Evolutionary conservation across 2,797 vertebrate species (phyloP).

Genomic region (Sebastes diaconus): DNA sequence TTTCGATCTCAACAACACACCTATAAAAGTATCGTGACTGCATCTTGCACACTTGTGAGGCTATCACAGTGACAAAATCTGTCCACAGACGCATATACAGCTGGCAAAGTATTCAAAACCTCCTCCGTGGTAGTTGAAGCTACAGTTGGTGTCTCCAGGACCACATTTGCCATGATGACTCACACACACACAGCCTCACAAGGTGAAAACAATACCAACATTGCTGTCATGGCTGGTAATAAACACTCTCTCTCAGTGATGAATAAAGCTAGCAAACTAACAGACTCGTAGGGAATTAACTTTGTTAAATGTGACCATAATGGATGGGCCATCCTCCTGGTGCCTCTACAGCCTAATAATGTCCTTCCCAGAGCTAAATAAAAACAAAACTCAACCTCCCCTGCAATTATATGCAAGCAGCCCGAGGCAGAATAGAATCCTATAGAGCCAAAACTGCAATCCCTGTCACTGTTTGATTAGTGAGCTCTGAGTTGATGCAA

Average conservation of each 20-base stretch:
- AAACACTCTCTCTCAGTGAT: neutral
- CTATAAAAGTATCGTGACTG: no score
- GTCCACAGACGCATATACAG: no score
- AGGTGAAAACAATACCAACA: no score
- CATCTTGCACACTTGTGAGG: no score
- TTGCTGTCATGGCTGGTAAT: neutral
- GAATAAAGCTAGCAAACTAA: neutral
- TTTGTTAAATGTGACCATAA: neutral
- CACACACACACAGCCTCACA: neutral
- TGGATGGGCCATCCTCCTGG: neutral
- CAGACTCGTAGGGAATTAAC: neutral
- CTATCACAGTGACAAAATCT: no score
- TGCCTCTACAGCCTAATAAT: neutral
- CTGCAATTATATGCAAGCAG: neutral
- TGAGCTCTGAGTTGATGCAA: constrained; percentile 7
- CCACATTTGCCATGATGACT: neutral
- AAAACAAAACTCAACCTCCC: neutral
- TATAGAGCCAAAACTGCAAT: neutral
- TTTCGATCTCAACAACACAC: no score
- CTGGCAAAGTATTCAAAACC: neutral
- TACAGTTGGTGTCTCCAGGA: neutral
- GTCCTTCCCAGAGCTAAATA: neutral
- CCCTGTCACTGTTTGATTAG: constrained; percentile 13
- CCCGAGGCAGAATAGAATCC: neutral
- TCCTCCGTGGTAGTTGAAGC: neutral